Percentiles rank a stretch among this genome's conserved stretches.
These are phyloP conservation scores for Nematostella vectensis DNA, from an alignment of 92 coral and sea anemone species.

Conservation along the genomic window DNA sequence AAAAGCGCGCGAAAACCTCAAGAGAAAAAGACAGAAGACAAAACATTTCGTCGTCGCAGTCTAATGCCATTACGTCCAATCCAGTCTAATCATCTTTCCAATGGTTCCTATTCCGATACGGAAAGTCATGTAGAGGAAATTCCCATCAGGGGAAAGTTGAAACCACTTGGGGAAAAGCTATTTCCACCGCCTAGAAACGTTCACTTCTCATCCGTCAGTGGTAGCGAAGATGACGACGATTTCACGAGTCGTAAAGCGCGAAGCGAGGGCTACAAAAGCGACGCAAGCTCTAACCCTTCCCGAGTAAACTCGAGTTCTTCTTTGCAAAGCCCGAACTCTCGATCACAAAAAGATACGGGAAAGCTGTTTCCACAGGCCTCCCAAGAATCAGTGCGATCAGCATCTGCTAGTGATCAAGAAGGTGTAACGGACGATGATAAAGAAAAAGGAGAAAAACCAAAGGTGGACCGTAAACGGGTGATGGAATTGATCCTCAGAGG, in stretches of 20 bases:
- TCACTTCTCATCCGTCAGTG: conserved; percentile 11
- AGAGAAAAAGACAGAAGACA: not conserved
- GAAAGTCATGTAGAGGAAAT: conserved; percentile 22
- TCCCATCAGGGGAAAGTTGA: not conserved
- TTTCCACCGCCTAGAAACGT: not conserved
- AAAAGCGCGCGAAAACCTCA: conserved; percentile 16
- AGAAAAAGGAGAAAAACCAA: conserved; percentile 18
- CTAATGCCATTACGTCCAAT: conserved; percentile 11
- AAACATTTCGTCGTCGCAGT: conserved; percentile 13
- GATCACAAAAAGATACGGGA: not conserved
- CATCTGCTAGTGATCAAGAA: not conserved
- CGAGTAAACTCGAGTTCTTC: not conserved
- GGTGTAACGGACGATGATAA: conserved; percentile 48
- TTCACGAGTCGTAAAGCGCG: not conserved
- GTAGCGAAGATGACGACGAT: conserved; percentile 8
- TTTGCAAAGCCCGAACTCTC: not conserved
- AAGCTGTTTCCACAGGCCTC: conserved; percentile 1
- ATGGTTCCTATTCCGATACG: conserved; percentile 33
- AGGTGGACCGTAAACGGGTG: conserved; percentile 44
- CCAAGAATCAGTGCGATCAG: not conserved
- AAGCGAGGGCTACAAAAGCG: not conserved
- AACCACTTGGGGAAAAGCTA: not conserved
- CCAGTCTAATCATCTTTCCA: conserved; percentile 13
- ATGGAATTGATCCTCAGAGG: conserved; percentile 68
- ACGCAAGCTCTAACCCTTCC: not conserved